Percentiles rank a stretch among this genome's conserved stretches.
phyloP scores from a whole-genome alignment of 2,888 invertebrate genomes.

The Gymnosoma rotundatum region DNA sequence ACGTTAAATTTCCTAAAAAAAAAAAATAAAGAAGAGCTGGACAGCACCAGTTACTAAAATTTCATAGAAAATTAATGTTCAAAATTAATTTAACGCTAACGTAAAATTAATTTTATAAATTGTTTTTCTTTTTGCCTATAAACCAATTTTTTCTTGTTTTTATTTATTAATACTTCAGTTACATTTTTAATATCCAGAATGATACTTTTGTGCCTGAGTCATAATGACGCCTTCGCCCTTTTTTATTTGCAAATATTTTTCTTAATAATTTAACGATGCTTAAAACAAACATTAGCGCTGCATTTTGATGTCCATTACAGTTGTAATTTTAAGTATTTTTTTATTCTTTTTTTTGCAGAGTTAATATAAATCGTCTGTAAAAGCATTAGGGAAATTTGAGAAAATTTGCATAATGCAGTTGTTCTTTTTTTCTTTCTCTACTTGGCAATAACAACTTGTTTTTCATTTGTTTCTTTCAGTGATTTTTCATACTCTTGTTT shows the following conservation, averaged over 20 bases:
- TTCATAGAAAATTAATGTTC: no score
- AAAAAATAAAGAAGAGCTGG: no score
- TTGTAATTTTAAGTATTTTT: conserved; percentile 24
- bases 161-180: background rate
- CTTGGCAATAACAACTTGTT: no score
- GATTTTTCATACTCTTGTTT: no score
- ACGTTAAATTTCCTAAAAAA: no score
- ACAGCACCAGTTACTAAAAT: no score
- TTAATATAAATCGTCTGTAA: conserved; percentile 11
- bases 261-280: conserved; percentile 25
- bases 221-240: conserved; percentile 40
- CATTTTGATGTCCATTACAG: conserved; percentile 27
- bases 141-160: background rate
- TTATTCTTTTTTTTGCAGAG: conserved; percentile 1
- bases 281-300: conserved; percentile 16
- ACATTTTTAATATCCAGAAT: conserved; percentile 31
- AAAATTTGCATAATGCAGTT: conserved; percentile 61
- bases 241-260: background rate
- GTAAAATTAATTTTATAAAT: background rate
- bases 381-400: conserved; percentile 35
- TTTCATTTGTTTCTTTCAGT: no score
- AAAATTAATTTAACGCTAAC: background rate
- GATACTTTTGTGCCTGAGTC: conserved; percentile 35
- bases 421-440: background rate
- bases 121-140: background rate